Evolutionary conservation across 2,797 vertebrate species (phyloP).

Genomic region (Urocyon cinereoargenteus): DNA sequence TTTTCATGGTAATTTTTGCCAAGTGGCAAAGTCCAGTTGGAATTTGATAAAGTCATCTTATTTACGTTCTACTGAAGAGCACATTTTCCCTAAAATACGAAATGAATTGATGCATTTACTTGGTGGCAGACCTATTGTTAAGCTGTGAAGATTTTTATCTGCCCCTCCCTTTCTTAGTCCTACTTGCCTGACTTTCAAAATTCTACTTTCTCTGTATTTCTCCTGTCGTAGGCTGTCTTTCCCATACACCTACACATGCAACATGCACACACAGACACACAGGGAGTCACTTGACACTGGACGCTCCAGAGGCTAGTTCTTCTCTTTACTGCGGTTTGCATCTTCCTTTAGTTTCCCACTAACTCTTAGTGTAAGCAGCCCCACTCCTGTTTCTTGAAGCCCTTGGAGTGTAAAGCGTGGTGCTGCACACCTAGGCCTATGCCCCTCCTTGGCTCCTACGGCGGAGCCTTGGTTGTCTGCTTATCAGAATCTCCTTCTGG

Average conservation of each 20-base stretch:
- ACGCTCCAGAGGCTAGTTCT: background rate
- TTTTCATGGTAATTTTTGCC: conserved; percentile 23
- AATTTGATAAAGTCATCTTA: conserved; percentile 11
- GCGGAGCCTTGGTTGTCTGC: background rate
- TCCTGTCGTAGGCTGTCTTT: background rate
- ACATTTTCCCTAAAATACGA: conserved; percentile 19
- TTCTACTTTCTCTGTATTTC: background rate
- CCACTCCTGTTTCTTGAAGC: background rate
- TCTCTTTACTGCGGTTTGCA: background rate
- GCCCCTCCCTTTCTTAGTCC: background rate
- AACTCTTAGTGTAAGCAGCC: background rate
- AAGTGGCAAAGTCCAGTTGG: background rate
- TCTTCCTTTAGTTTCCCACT: background rate
- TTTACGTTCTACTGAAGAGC: background rate
- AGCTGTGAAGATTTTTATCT: background rate
- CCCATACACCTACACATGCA: background rate
- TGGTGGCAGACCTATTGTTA: background rate
- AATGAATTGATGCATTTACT: background rate
- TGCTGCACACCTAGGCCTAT: background rate
- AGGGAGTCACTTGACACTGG: background rate
- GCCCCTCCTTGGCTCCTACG: rapidly evolving
- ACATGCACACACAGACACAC: background rate
- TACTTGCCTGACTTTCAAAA: background rate
- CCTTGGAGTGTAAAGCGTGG: background rate
- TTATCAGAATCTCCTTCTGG: background rate